phyloP scores from a whole-genome alignment of 2,797 vertebrate genomes.

The Picus viridis region DNA sequence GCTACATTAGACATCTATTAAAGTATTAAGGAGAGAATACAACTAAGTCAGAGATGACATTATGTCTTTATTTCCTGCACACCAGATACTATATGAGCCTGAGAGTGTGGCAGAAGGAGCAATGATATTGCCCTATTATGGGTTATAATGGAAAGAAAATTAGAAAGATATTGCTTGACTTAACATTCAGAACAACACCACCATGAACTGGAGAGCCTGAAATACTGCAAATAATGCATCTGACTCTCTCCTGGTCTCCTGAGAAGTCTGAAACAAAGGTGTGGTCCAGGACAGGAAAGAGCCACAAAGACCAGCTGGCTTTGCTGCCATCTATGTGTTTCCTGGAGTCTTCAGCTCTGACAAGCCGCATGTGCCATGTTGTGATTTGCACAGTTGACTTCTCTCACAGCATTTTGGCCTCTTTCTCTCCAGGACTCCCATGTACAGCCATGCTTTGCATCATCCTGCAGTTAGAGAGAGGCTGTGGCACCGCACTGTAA shows the following conservation, averaged over 20 bases:
- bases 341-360: neutral
- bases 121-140: neutral
- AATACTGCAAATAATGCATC: neutral
- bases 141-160: neutral
- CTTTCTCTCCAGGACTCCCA: neutral
- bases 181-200: neutral
- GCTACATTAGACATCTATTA: constrained; percentile 22
- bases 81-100: neutral
- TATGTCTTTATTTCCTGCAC: neutral
- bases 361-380: neutral
- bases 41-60: neutral
- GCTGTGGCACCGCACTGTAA: neutral
- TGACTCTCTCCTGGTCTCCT: neutral
- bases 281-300: neutral
- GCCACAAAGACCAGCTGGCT: neutral
- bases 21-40: constrained; percentile 1
- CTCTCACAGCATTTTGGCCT: neutral
- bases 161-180: neutral
- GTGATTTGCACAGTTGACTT: neutral
- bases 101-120: neutral
- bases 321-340: neutral
- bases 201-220: neutral
- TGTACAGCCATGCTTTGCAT: neutral
- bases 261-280: neutral
- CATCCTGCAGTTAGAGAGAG: neutral